Base-by-base conservation (phyloP, 2,888 invertebrate genomes). In the Crocallis elinguaria region DNA sequence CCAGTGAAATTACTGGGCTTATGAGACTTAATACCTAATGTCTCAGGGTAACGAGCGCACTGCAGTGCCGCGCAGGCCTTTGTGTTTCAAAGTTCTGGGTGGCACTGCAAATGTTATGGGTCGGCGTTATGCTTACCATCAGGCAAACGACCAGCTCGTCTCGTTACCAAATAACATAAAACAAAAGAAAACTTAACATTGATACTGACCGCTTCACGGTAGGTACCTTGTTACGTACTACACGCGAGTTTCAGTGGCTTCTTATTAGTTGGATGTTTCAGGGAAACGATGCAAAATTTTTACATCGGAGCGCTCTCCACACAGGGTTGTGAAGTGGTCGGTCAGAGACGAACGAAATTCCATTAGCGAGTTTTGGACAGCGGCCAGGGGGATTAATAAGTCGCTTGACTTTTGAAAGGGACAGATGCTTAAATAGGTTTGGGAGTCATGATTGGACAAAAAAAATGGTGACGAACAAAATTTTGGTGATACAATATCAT, bases 291-390 rank as follows among this genome's bases (percentile, higher is more conserved):
- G 79, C 78, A 84, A 83, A 80, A 82, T 84, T 86, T 86, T 86
- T 77, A 76, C 75, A 80, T 76, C 65, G 71, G 74, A 84, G 79
- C 71, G 72, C 71, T 67, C 76, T 77, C 71, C 63, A 66, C 60
- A 58, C 63, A 69, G 68, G 64, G 71, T 56, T 57, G 69, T 82
- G 77, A 79, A 86, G 84, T 74, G 79, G 64, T 73, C 69, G 82
- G 86, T 84, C 82, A 86, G 83, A 84, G 81, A 77, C 79, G 81
- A 73, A 78, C 84, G 61, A 75, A 82, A 81, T 79, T 86, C 84
- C 85, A 88, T 88, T 88, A 87, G 86, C 73, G 79, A 81, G 67
- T 81, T 80, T 86, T 89, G 88, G 88, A 84, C 76, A 66, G 21
- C 59, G 71, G 86, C 88, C 88, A 88, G 81, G 51, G 57, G 62